These are phyloP conservation scores for Cebidichthys violaceus DNA, from an alignment of 2,113 vertebrate species.

Conservation along the genomic window DNA sequence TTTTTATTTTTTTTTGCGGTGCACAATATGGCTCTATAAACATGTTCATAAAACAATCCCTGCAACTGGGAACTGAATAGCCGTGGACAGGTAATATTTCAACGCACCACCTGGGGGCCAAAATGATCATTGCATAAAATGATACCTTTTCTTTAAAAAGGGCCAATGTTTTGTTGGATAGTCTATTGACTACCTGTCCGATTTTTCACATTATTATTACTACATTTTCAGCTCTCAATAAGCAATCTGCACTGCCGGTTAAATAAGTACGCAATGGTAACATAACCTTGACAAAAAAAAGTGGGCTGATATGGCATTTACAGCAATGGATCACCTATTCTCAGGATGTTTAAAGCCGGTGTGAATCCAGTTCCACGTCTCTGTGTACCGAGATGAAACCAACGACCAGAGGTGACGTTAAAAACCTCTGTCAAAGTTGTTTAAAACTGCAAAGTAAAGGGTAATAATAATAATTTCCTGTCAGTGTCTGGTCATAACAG, in stretches of 20 bases:
- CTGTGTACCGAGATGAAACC: not conserved
- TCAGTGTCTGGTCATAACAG: not conserved
- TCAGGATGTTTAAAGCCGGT: not conserved
- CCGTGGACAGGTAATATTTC: not conserved
- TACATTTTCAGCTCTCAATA: not conserved
- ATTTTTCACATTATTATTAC: not conserved
- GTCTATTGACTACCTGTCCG: not conserved
- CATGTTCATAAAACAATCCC: not conserved
- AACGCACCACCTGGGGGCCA: not conserved
- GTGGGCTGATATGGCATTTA: not conserved
- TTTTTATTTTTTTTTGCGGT: no score
- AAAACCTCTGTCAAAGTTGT: not conserved
- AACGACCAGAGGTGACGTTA: not conserved
- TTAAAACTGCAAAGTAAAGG: no score
- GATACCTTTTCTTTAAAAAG: not conserved
- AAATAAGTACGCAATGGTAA: not conserved
- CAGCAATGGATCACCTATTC: conserved; percentile 36
- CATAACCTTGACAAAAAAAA: conserved; percentile 19
- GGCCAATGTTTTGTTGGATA: not conserved
- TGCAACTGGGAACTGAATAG: not conserved
- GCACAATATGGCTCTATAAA: not conserved
- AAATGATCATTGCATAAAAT: conserved; percentile 17
- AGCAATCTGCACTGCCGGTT: not conserved
- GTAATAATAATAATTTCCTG: no score
- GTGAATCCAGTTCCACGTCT: no score